A percentile compares a stretch with the other conserved stretches of the same genome.
phyloP scores from a whole-genome alignment of 2,113 vertebrate species.

The Pteropus alecto region DNA sequence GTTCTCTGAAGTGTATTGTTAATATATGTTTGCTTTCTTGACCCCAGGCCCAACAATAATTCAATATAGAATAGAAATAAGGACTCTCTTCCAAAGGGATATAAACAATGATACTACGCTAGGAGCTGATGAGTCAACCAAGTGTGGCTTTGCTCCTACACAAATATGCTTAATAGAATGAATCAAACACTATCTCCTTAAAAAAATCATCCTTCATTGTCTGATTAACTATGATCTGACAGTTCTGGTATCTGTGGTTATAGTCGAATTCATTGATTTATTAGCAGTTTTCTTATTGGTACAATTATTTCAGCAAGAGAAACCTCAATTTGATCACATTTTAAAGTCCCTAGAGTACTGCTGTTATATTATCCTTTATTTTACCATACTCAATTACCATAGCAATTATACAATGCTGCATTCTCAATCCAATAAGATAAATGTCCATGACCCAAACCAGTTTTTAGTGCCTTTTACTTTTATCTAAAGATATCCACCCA shows the following conservation, averaged over 20 bases:
- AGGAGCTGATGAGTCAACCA: background rate
- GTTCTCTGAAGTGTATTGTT: constrained; percentile 47
- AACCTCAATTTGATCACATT: background rate
- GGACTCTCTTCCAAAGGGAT: constrained; percentile 13
- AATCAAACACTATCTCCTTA: background rate
- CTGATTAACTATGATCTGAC: constrained; percentile 48
- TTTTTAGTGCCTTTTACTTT: background rate
- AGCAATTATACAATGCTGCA: background rate
- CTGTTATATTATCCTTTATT: background rate
- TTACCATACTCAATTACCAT: background rate
- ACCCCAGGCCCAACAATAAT: constrained; percentile 30
- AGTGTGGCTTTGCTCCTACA: background rate
- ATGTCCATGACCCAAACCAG: background rate
- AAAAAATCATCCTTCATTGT: background rate
- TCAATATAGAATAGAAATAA: constrained; percentile 53
- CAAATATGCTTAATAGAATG: background rate
- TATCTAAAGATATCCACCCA: background rate
- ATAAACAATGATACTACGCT: background rate
- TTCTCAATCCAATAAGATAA: background rate
- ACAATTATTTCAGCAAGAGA: background rate
- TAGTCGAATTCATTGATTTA: background rate
- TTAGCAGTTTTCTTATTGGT: background rate
- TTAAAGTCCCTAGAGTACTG: background rate
- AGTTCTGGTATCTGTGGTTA: background rate
- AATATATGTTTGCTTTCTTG: constrained; percentile 32